Base-by-base conservation (phyloP, 2,113 vertebrate genomes). In the Ahaetulla prasina region DNA sequence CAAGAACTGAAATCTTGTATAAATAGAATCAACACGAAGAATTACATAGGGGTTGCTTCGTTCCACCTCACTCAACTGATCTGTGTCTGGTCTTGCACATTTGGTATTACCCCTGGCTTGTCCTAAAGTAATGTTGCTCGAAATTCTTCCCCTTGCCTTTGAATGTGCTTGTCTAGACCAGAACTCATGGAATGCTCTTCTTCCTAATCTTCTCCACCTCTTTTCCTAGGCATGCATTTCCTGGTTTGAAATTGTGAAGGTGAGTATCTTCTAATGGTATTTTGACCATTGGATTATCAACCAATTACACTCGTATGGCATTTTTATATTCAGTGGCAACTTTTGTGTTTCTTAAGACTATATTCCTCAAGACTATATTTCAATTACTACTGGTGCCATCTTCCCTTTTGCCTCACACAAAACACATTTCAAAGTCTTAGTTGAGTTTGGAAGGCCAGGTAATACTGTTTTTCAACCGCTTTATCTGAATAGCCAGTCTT, bases 1-100 rank as follows among this genome's bases (percentile, higher is more conserved):
- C 98, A 97, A 97, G 96, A 97, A 97, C 97, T 97, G 95, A 97
- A 97, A 97, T 97, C 95, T 98, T 95, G 98, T 98, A 98, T 98
- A 98, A 98, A 99, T 98, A 98, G 98, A 98, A 98, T 97, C 98
- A 97, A 98, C 98, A 98, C 95, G 97, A 98, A 98, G 98, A 98
- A 97, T 96, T 97, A 97, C 97, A 97, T 96, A 97, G 96, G 97
- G 98, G 98, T 96, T 95, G 90, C 93, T 95, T 96, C 93, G 93
- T 94, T 98, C 95, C 96, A 95, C 95, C 95, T 95, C 95, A 92
- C 97, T 93, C 95, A 95, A 94, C 95, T 94, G 92, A 92, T 94
- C 94, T 95, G 96, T 95, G 95, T 96, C 96, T 94, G 94, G 94
- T 91, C 95, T 96, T 94, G 94, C 96, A 96, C 95, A 96, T 97